Base-by-base conservation (phyloP, 2,888 invertebrate genomes). In the Oscheius sp. region DNA sequence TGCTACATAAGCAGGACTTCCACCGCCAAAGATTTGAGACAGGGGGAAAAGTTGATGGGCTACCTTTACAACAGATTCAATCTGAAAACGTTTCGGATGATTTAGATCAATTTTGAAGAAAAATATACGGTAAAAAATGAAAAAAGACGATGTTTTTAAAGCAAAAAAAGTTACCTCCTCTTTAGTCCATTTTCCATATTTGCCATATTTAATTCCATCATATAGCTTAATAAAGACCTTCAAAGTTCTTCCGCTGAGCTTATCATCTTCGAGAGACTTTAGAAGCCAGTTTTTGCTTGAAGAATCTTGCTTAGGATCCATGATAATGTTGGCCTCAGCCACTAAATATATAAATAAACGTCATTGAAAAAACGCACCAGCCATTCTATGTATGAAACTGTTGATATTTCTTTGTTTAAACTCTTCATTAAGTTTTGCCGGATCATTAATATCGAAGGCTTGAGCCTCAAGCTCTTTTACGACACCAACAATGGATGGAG, bases 371-470 rank as follows among this genome's bases (percentile, higher is more conserved):
- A 45, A 46, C 65, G 34, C 37, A 90, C 90, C 93, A 90, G 94
- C 93, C 83, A 93, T 89, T 86, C 92, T 91, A 86, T 92, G 92
- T 80, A 91, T 90, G 88, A 94, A 91, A 86, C 92, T 91, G 83
- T 90, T 89, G 67, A 88, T 87, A 76, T 90, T 88, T 74, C 89
- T 88, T 68, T 89, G 88, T 80, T 93, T 89, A 88, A 91, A 93
- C 88, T 92, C 90, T 80, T 91, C 91, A 87, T 92, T 92, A 68
- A 92, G 89, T 82, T 90, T 89, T 42, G 87, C 82, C 20, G 91
- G 90, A 82, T 90, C 90, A 15, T 90, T 89, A 63, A 82, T 82
- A 33, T 81, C 82, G 83, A 89, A 86, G 78, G 88, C 88, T 73
- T 85, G 81, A 8, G 71, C 71, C 5, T 89, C 85, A 73, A 89